Evolutionary conservation across 2,113 vertebrate genomes (phyloP).

Genomic region (Vulpes lagopus): DNA sequence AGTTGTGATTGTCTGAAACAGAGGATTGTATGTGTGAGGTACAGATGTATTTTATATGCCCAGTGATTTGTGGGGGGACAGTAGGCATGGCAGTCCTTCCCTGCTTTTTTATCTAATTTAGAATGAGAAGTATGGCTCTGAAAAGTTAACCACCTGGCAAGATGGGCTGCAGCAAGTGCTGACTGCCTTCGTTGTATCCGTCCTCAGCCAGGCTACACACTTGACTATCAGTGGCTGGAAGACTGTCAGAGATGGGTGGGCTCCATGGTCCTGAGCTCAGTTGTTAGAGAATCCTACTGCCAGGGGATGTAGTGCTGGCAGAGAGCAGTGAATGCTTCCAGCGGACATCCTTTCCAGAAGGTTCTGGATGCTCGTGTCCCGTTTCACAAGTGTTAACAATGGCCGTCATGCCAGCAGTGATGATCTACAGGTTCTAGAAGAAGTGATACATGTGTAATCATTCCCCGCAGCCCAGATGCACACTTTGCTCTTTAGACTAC

Average conservation of each 20-base stretch:
- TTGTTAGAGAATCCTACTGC: not conserved
- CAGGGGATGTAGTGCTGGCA: not conserved
- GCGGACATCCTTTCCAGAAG: accelerated
- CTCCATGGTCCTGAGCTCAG: not conserved
- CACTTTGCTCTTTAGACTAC: accelerated
- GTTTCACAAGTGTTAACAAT: accelerated
- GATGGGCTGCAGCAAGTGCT: not conserved
- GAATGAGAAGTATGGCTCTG: not conserved
- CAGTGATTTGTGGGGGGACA: not conserved
- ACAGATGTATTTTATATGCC: accelerated
- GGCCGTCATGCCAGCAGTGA: accelerated
- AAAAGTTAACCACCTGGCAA: accelerated
- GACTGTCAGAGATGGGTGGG: not conserved
- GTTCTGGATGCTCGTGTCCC: accelerated
- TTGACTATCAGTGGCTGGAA: not conserved
- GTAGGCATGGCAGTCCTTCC: accelerated
- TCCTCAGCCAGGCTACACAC: not conserved
- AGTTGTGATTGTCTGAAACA: not conserved
- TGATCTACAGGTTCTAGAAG: not conserved
- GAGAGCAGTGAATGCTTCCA: not conserved
- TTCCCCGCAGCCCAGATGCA: accelerated
- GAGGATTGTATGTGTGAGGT: not conserved
- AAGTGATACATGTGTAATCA: accelerated
- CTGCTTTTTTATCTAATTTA: not conserved
- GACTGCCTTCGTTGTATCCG: not conserved